A percentile compares a stretch with the other conserved stretches of the same genome.
Conservation (phyloP, 2,888 invertebrate genomes). For the Boloria euphrosyne region DNA sequence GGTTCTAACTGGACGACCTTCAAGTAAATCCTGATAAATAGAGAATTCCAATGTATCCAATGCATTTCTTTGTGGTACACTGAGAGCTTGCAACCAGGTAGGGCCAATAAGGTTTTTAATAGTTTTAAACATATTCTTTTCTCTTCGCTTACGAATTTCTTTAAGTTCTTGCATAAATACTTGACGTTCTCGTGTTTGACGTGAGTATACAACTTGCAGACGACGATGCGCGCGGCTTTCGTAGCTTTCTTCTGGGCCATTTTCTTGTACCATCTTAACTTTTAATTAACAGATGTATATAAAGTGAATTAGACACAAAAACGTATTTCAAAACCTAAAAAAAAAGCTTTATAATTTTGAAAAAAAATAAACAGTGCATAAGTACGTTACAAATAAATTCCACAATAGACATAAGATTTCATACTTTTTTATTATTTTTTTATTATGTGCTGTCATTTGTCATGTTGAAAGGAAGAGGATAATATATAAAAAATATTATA, state of each 20-base stretch:
- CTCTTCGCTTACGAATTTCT: slow-evolving; percentile 51
- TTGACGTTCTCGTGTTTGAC: slow-evolving; percentile 58
- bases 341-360: slow-evolving; percentile 57
- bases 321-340: slow-evolving; percentile 3
- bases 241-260: slow-evolving; percentile 51
- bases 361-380: slow-evolving; percentile 42
- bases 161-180: slow-evolving; percentile 70
- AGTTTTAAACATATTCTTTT: slow-evolving; percentile 46
- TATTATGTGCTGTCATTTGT: slow-evolving; percentile 46
- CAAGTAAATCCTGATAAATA: slow-evolving; percentile 68
- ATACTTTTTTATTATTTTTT: slow-evolving; percentile 14
- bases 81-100: slow-evolving; percentile 70
- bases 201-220: slow-evolving; percentile 58
- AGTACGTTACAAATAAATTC: slow-evolving; percentile 8
- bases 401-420: slow-evolving; percentile 23
- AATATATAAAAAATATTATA: too few relatives aligned
- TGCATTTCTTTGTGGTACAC: slow-evolving; percentile 61
- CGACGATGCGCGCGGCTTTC: slow-evolving; percentile 51
- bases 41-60: slow-evolving; percentile 56
- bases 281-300: neutral
- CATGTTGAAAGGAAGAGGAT: slow-evolving; percentile 7
- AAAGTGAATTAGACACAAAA: slow-evolving; percentile 6
- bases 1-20: slow-evolving; percentile 61
- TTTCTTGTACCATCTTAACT: slow-evolving; percentile 48
- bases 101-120: slow-evolving; percentile 60